These are phyloP conservation scores for Griposia aprilina DNA, from an alignment of 2,888 invertebrate genomes.

Conservation along the genomic window DNA sequence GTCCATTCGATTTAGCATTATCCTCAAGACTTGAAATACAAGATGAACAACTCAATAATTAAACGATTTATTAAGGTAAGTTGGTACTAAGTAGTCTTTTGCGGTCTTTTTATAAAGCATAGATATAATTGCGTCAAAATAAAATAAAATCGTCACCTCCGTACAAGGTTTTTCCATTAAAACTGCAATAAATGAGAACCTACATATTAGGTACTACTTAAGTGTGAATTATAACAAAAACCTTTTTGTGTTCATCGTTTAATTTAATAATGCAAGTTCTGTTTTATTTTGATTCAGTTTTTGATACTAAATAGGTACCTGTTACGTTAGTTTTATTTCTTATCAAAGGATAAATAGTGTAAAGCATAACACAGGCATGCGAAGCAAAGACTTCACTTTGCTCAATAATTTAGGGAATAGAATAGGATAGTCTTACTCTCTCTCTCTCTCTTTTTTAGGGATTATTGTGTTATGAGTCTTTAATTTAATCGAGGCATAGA, in stretches of 20 bases:
- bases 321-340: neutral
- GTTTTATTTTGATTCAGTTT: conserved; percentile 8
- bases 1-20: neutral
- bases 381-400: neutral
- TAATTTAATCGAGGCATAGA: too few relatives aligned
- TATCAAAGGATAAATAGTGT: neutral
- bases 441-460: too few relatives aligned
- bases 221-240: conserved; percentile 15
- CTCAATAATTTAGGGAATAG: neutral
- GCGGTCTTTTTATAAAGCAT: conserved; percentile 10
- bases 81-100: conserved; percentile 5
- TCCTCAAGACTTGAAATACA: conserved; percentile 21
- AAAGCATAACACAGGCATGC: neutral
- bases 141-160: conserved; percentile 30
- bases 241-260: conserved; percentile 18
- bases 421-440: too few relatives aligned
- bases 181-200: conserved; percentile 36
- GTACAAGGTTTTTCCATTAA: conserved; percentile 51
- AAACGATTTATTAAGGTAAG: conserved; percentile 30
- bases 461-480: neutral
- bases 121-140: conserved; percentile 24
- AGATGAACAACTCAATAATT: conserved; percentile 32
- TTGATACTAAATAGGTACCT: neutral
- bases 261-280: neutral
- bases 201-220: neutral